phyloP scores from a whole-genome alignment of 2,113 vertebrate species.

The Glareola pratincola region DNA sequence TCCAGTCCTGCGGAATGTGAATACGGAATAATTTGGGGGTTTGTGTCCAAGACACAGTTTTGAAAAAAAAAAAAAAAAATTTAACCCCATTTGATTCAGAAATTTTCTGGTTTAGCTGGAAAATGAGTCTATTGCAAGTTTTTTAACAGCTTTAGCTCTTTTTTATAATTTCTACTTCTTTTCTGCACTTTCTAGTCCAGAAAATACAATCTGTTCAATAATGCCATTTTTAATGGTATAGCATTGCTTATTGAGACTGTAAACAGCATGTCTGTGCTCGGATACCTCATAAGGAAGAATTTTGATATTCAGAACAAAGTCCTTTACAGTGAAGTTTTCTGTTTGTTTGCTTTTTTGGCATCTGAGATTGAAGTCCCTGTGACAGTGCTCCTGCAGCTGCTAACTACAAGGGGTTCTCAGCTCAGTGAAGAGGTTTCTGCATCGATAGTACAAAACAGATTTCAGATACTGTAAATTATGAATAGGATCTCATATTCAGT shows the following conservation, averaged over 20 bases:
- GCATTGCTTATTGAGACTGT: neutral
- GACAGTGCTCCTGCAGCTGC: neutral
- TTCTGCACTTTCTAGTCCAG: neutral
- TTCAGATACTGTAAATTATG: neutral
- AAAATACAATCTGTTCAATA: neutral
- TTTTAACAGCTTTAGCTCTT: neutral
- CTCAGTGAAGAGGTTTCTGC: neutral
- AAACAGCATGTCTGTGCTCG: neutral
- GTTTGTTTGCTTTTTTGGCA: neutral
- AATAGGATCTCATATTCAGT: neutral
- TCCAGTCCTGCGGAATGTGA: neutral
- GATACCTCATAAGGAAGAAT: neutral
- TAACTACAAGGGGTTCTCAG: neutral
- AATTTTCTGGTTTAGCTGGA: neutral
- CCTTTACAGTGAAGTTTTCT: neutral
- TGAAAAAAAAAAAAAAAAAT: neutral
- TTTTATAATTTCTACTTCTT: neutral
- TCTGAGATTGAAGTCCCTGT: neutral
- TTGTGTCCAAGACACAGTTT: neutral
- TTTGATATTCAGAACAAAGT: neutral
- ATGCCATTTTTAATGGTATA: neutral
- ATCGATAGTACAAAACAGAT: neutral
- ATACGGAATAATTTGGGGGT: neutral
- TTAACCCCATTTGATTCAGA: neutral
- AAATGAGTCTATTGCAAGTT: neutral